Conservation (phyloP, 2,888 invertebrate species). For the Pyrgus malvae region DNA sequence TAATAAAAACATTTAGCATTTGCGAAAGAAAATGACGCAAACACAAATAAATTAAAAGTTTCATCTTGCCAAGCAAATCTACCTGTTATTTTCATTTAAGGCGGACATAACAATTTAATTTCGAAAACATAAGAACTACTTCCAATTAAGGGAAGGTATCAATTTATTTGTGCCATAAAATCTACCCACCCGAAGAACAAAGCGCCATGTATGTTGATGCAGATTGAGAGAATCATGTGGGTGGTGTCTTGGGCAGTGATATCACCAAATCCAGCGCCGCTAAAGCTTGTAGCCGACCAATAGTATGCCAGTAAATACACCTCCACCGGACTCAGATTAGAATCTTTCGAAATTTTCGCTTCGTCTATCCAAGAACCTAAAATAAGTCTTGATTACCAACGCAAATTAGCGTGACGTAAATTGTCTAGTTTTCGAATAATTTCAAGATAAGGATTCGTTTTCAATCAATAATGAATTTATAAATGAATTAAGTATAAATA, state of each 20-base stretch:
- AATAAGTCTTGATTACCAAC: not conserved
- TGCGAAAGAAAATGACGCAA: too few relatives aligned
- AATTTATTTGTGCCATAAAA: slow-evolving; percentile 31
- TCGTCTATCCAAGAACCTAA: slow-evolving; percentile 70
- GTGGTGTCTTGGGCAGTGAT: slow-evolving; percentile 65
- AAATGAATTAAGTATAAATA: too few relatives aligned
- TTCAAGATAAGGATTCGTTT: too few relatives aligned
- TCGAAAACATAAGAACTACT: slow-evolving; percentile 9
- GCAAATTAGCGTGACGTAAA: not conserved
- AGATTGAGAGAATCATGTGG: slow-evolving; percentile 67
- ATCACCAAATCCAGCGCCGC: slow-evolving; percentile 76
- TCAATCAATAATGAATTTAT: too few relatives aligned
- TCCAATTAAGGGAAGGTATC: slow-evolving; percentile 27
- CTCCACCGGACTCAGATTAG: slow-evolving; percentile 53
- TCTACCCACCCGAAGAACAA: slow-evolving; percentile 72
- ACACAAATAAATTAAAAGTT: too few relatives aligned
- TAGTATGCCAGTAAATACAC: slow-evolving; percentile 72
- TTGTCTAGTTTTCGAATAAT: not conserved
- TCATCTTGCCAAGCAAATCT: too few relatives aligned
- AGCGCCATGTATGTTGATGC: slow-evolving; percentile 67
- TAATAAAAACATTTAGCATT: too few relatives aligned
- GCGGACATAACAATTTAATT: slow-evolving; percentile 18
- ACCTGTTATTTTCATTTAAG: too few relatives aligned
- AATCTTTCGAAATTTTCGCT: slow-evolving; percentile 47
- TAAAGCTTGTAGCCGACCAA: slow-evolving; percentile 72